phyloP scores from a whole-genome alignment of 2,113 vertebrate species.

The Setophaga kirtlandii region DNA sequence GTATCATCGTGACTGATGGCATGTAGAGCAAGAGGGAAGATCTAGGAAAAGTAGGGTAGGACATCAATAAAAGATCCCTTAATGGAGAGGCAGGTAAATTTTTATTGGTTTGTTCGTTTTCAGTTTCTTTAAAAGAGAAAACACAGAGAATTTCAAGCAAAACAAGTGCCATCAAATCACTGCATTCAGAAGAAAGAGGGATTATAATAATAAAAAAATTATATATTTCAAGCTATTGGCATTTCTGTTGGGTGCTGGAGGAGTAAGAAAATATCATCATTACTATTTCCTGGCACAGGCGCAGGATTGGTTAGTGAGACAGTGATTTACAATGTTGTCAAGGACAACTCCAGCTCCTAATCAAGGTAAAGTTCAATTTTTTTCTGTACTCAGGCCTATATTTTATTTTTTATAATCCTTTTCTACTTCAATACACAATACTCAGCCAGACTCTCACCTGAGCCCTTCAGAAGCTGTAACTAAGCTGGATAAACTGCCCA shows the following conservation, averaged over 20 bases:
- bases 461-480: neutral
- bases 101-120: neutral
- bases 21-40: neutral
- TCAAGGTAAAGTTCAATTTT: conserved; percentile 12
- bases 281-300: neutral
- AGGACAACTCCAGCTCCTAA: conserved; percentile 31
- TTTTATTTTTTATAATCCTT: conserved; percentile 38
- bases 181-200: neutral
- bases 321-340: conserved; percentile 21
- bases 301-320: neutral
- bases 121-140: neutral
- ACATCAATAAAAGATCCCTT: neutral
- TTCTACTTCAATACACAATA: neutral
- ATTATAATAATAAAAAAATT: neutral
- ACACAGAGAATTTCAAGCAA: neutral
- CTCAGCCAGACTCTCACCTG: neutral
- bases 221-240: neutral
- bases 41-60: neutral
- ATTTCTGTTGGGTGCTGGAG: neutral
- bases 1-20: neutral
- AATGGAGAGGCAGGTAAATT: neutral
- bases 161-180: neutral
- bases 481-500: neutral
- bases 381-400: neutral
- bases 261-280: neutral